Evolutionary conservation across 1,140 invertebrate species (phyloP).

Genomic region (Galleria mellonella): DNA sequence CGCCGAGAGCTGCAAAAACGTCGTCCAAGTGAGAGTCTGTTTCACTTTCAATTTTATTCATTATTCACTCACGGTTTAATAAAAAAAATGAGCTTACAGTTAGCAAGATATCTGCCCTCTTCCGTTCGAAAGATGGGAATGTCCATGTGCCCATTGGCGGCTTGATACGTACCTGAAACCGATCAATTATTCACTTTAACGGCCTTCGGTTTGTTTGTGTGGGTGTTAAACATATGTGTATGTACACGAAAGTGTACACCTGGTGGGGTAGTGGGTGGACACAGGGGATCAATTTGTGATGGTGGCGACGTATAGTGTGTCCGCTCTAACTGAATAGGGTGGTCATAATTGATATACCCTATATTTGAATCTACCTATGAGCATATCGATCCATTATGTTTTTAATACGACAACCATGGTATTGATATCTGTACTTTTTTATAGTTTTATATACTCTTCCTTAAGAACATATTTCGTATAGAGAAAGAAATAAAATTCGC

Average conservation of each 20-base stretch:
- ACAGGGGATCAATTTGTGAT: constrained; percentile 7
- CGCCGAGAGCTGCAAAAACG: constrained; percentile 83
- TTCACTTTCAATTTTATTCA: constrained; percentile 22
- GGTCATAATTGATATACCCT: constrained; percentile 28
- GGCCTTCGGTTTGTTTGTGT: constrained; percentile 39
- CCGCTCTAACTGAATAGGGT: constrained; percentile 1
- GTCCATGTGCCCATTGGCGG: constrained; percentile 76
- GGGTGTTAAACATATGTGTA: constrained; percentile 25
- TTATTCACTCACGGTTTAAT: constrained; percentile 12
- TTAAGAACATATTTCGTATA: no score
- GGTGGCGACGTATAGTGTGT: constrained; percentile 5
- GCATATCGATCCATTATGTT: constrained; percentile 13
- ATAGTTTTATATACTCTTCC: no score
- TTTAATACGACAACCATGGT: no score
- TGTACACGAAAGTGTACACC: constrained; percentile 29
- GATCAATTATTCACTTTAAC: constrained; percentile 58
- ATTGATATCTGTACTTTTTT: neutral
- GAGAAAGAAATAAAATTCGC: no score
- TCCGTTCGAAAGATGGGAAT: constrained; percentile 85
- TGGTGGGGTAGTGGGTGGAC: constrained; percentile 13
- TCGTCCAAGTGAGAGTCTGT: constrained; percentile 40
- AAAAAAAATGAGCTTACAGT: constrained; percentile 76
- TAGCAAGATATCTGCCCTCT: constrained; percentile 87
- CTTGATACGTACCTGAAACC: constrained; percentile 66
- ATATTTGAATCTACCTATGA: neutral